Conservation (phyloP, 2,888 invertebrate genomes). For the Folsomia manolachei region DNA sequence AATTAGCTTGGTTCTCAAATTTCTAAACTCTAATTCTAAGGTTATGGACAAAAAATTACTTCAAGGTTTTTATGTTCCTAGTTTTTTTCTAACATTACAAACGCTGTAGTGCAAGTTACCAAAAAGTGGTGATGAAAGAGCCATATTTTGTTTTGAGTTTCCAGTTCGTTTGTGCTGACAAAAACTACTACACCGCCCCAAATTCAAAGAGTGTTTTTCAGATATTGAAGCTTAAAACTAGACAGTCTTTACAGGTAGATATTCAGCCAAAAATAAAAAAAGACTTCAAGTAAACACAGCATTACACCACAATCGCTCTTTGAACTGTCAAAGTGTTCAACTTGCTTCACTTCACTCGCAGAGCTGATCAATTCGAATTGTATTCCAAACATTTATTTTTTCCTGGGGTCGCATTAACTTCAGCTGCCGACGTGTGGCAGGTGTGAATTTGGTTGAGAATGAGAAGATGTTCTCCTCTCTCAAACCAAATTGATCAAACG, state of each 20-base stretch:
- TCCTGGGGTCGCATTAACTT: not conserved
- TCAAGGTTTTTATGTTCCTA: not conserved
- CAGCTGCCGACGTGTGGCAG: not conserved
- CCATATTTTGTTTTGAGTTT: not conserved
- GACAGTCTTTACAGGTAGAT: no score
- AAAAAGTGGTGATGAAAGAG: not conserved
- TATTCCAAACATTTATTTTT: not conserved
- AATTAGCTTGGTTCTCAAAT: no score
- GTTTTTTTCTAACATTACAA: not conserved
- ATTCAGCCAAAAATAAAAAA: no score
- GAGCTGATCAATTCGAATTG: not conserved
- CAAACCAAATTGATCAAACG: not conserved
- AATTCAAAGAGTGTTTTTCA: no score
- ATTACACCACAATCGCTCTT: no score
- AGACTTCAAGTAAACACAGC: no score
- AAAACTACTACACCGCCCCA: no score
- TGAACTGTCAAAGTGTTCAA: no score
- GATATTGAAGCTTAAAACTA: no score
- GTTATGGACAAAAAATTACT: no score
- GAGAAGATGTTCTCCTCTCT: not conserved
- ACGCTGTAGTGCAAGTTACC: conserved; percentile 1
- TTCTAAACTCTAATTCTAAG: no score
- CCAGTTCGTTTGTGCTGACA: not conserved
- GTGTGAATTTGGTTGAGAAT: not conserved
- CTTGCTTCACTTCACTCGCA: no score